Evolutionary conservation across 1,140 invertebrate species (phyloP).

Genomic region (Caenorhabditis briggsae): DNA sequence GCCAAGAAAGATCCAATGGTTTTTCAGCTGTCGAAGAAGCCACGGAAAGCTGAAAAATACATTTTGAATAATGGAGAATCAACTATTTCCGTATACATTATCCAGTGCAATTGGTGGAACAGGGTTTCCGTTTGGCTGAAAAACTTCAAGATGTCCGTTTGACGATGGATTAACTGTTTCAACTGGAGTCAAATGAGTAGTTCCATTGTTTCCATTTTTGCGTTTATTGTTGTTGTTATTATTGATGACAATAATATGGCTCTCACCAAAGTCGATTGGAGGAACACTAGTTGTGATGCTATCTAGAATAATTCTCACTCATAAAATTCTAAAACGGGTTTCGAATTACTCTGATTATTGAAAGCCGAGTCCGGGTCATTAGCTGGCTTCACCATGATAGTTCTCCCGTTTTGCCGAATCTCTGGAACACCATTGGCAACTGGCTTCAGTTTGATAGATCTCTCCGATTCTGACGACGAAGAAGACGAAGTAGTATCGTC

Average conservation of each 20-base stretch:
- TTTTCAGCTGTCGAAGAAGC: slow-evolving; percentile 74
- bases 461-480: not conserved
- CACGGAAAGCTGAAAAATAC: not conserved
- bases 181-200: slow-evolving; percentile 4
- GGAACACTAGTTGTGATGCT: not conserved
- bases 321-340: not conserved
- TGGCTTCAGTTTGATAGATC: not conserved
- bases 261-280: slow-evolving; percentile 19
- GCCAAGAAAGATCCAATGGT: slow-evolving; percentile 81
- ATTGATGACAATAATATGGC: slow-evolving; percentile 6
- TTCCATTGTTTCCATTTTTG: slow-evolving; percentile 38
- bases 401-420: slow-evolving; percentile 42
- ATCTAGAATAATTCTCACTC: not conserved
- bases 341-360: slow-evolving; percentile 17
- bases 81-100: slow-evolving; percentile 22
- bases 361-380: not conserved
- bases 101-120: slow-evolving; percentile 34
- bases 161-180: slow-evolving; percentile 26
- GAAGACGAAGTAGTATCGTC: slow-evolving; percentile 45
- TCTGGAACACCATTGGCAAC: not conserved
- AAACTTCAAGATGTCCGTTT: not conserved
- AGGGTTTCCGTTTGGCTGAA: not conserved
- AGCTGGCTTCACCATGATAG: slow-evolving; percentile 2
- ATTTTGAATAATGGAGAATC: not conserved
- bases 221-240: slow-evolving; percentile 15